Base-by-base conservation (phyloP, 2,888 invertebrate genomes). In the Tortrix viridana region DNA sequence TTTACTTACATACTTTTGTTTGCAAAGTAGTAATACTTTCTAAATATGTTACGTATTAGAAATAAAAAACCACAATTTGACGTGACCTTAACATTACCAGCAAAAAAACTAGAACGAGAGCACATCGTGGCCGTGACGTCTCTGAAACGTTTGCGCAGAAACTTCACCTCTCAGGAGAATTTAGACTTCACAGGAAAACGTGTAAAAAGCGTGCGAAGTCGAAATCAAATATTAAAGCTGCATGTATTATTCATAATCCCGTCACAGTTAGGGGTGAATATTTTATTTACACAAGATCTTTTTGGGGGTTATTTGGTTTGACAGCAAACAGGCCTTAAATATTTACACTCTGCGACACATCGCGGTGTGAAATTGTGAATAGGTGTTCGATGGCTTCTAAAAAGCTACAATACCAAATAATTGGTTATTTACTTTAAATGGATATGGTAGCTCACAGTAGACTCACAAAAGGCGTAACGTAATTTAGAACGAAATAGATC, bases 241-340 rank as follows among this genome's bases (percentile, higher is more conserved):
- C 46, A 63, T 63, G 63, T 58, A 52, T 63, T 63, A 63, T 63
- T 58, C 58, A 63, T 63, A 58, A 63, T 63, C 57, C 58, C 43
- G n/a, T 41, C 63, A 53, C 52, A 56, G 56, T 49, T 47, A 41
- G 62, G 52, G 57, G 62, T 62, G 62, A 62, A 56, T 55, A 61
- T 56, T 49, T 61, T 46, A 61, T 62, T 56, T 50, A 46, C 56
- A 62, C 62, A 52, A 47, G 57, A 62, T 63, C 62, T 23, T 46
- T 57, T 50, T 62, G 38, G 47, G 57, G 41, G 47, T 41, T 63
- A 47, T 58, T 48, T 43, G 53, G 53, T 47, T 47, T 63, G 53
- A 63, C 63, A 63, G 43, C 47, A 16, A 46, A 43, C 62, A 57
- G 18, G 22, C 53, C 56, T 58, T 58, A 57, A 63, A 63, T 63